Conservation (phyloP, 2,113 vertebrate species). For the Xenopus laevis region DNA sequence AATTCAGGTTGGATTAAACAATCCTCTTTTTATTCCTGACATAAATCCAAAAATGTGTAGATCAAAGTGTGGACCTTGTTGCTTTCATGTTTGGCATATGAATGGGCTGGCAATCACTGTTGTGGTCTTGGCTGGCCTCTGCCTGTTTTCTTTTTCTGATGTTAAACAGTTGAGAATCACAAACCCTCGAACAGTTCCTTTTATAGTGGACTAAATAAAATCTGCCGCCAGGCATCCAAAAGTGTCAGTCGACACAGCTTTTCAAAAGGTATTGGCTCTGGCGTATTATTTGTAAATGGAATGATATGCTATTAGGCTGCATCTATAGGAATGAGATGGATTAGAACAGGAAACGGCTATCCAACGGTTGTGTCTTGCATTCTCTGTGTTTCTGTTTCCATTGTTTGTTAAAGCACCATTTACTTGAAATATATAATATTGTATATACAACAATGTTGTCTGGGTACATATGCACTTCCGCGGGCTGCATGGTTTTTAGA, state of each 20-base stretch:
- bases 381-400: no score
- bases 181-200: conserved; percentile 71
- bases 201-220: conserved; percentile 79
- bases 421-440: no score
- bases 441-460: conserved; percentile 34
- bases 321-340: conserved; percentile 47
- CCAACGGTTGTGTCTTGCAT: no score
- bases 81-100: conserved; percentile 82
- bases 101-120: conserved; percentile 78
- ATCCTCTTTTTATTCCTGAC: conserved; percentile 63
- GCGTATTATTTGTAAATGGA: conserved; percentile 58
- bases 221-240: conserved; percentile 73
- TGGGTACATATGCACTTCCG: conserved; percentile 37
- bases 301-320: conserved; percentile 56
- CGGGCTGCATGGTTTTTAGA: no score
- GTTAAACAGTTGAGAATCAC: conserved; percentile 81
- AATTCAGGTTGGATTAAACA: conserved; percentile 79
- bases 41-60: conserved; percentile 73
- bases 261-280: conserved; percentile 70
- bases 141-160: conserved; percentile 79
- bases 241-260: conserved; percentile 73
- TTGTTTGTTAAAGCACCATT: no score
- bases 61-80: conserved; percentile 80
- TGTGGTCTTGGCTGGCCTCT: conserved; percentile 76
- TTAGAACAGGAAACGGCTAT: conserved; percentile 48